Percentiles rank a stretch among this genome's conserved stretches.
These are phyloP conservation scores for Antitype chi DNA, from an alignment of 2,888 invertebrate species.

Conservation along the genomic window DNA sequence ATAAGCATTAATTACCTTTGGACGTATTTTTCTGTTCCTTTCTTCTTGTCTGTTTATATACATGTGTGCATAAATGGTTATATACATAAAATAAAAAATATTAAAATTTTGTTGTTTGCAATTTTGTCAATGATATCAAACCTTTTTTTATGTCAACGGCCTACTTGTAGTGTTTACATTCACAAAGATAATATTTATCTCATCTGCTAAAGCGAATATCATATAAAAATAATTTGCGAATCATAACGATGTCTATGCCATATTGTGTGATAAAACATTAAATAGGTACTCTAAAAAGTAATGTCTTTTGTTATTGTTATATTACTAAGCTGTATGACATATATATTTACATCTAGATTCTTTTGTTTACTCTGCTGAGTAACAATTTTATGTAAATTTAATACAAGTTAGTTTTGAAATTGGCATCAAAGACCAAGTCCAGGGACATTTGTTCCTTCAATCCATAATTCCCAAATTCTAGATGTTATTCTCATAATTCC, in stretches of 20 bases:
- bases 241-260: conserved; percentile 5
- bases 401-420: neutral
- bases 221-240: conserved; percentile 14
- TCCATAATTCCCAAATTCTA: neutral
- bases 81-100: too few relatives aligned
- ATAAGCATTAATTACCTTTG: too few relatives aligned
- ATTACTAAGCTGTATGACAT: conserved; percentile 1
- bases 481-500: neutral
- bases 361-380: neutral
- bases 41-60: too few relatives aligned
- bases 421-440: neutral
- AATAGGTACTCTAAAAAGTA: neutral
- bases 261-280: conserved; percentile 3
- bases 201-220: neutral
- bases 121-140: neutral
- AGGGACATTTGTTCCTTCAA: neutral
- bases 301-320: conserved; percentile 5
- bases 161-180: conserved; percentile 25
- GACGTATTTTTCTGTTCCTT: too few relatives aligned
- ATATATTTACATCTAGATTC: neutral
- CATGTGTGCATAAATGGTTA: too few relatives aligned
- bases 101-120: neutral
- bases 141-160: conserved; percentile 28
- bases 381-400: neutral
- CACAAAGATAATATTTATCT: neutral